Evolutionary conservation across 2,113 vertebrate species (phyloP).

Genomic region (Eulemur macaco): DNA sequence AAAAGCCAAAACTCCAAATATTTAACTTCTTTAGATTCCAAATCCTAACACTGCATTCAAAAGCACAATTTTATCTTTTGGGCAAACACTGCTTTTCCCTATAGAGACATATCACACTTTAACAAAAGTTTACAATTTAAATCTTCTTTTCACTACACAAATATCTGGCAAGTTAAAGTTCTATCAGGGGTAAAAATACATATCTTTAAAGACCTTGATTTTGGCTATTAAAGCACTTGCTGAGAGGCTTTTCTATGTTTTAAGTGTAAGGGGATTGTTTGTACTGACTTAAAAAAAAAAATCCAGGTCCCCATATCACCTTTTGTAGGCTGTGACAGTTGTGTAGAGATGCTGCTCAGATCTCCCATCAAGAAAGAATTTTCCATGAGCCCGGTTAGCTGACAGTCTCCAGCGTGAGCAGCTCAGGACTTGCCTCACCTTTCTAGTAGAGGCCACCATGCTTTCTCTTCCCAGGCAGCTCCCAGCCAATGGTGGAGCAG

Average conservation of each 20-base stretch:
- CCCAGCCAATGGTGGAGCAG: background rate
- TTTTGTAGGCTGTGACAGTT: background rate
- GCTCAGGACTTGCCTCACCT: background rate
- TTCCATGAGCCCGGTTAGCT: background rate
- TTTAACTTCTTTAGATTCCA: slow-evolving; percentile 20
- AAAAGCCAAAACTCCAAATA: slow-evolving; percentile 1
- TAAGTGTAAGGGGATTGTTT: background rate
- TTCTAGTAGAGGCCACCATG: background rate
- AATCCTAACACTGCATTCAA: background rate
- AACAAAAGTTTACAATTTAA: slow-evolving; percentile 4
- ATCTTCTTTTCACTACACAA: background rate
- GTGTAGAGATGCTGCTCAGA: background rate
- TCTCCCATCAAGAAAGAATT: background rate
- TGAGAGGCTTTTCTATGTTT: background rate
- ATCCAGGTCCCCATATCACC: background rate
- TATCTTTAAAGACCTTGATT: background rate
- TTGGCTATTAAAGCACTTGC: background rate
- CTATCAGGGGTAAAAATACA: background rate
- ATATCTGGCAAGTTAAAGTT: background rate
- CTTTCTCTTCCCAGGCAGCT: background rate
- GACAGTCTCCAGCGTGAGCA: background rate
- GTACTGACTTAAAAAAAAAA: background rate
- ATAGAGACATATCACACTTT: background rate
- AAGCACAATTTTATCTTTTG: background rate
- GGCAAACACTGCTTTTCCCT: background rate